phyloP scores from a whole-genome alignment of 2,797 vertebrate genomes.

The Parauchenoglanis punctatus region DNA sequence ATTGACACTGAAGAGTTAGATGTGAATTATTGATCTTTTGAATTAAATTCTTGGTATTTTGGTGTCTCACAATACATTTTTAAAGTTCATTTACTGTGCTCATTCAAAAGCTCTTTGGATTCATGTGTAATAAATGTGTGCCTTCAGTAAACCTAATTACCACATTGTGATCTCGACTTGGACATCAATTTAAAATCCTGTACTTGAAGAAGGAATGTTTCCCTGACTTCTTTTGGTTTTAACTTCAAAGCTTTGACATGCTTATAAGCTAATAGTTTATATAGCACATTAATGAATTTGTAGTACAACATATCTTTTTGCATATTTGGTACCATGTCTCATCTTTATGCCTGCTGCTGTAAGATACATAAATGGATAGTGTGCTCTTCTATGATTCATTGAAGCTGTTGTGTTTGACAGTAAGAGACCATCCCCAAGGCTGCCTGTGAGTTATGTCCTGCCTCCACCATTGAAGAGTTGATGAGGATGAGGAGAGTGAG shows the following conservation, averaged over 20 bases:
- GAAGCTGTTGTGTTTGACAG: slow-evolving; percentile 56
- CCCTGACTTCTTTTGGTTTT: not conserved
- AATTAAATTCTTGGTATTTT: too few species aligned
- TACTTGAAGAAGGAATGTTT: not conserved
- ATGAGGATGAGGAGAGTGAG: slow-evolving; percentile 19
- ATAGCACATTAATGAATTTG: not conserved
- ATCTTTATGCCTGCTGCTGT: not conserved
- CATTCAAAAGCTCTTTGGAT: not conserved
- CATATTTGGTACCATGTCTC: not conserved
- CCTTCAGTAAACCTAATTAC: not conserved
- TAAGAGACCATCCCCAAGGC: slow-evolving; percentile 50
- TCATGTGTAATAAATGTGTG: not conserved
- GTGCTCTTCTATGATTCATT: slow-evolving; percentile 44
- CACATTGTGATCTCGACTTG: not conserved
- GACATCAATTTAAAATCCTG: not conserved
- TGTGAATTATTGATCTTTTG: not conserved
- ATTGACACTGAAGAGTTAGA: not conserved
- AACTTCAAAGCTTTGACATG: not conserved
- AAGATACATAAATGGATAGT: slow-evolving; percentile 46
- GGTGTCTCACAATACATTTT: slow-evolving; percentile 4
- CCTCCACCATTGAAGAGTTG: slow-evolving; percentile 32
- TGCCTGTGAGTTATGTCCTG: slow-evolving; percentile 57
- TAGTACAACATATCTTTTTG: not conserved
- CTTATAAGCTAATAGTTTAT: not conserved
- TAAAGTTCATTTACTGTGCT: not conserved